Conservation (phyloP, 2,888 invertebrate species). For the Autographa pulchrina region DNA sequence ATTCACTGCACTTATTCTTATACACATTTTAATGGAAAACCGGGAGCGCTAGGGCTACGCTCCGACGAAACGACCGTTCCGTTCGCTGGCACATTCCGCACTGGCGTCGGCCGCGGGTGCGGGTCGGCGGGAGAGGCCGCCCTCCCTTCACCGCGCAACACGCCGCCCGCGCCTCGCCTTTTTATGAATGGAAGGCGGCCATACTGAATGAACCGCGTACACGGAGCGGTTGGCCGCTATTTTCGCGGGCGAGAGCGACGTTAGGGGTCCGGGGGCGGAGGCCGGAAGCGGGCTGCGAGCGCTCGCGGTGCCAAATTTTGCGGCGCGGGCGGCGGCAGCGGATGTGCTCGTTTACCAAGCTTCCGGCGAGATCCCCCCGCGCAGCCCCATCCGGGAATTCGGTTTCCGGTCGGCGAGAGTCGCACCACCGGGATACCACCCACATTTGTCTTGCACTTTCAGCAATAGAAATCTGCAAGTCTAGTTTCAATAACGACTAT, state of each 20-base stretch:
- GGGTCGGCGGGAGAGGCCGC: constrained; percentile 86
- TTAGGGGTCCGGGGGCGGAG: constrained; percentile 83
- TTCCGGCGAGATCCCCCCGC: constrained; percentile 89
- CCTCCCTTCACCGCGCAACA: constrained; percentile 87
- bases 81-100: constrained; percentile 89
- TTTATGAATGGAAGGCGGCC: constrained; percentile 93
- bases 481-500: constrained; percentile 20
- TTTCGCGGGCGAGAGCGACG: constrained; percentile 86
- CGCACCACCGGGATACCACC: constrained; percentile 83
- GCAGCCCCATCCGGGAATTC: constrained; percentile 89
- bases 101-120: constrained; percentile 87
- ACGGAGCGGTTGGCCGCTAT: constrained; percentile 89
- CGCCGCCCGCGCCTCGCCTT: constrained; percentile 89
- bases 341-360: constrained; percentile 89
- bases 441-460: constrained; percentile 81
- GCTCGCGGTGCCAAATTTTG: constrained; percentile 89
- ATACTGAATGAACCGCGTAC: constrained; percentile 92
- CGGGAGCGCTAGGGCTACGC: constrained; percentile 89
- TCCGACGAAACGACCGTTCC: constrained; percentile 90
- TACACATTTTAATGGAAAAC: constrained; percentile 90
- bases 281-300: constrained; percentile 88
- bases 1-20: constrained; percentile 90
- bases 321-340: constrained; percentile 88
- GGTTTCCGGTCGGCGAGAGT: constrained; percentile 88
- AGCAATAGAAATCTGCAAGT: constrained; percentile 42